Base-by-base conservation (phyloP, 2,797 vertebrate genomes). In the Sebastes oblongus region DNA sequence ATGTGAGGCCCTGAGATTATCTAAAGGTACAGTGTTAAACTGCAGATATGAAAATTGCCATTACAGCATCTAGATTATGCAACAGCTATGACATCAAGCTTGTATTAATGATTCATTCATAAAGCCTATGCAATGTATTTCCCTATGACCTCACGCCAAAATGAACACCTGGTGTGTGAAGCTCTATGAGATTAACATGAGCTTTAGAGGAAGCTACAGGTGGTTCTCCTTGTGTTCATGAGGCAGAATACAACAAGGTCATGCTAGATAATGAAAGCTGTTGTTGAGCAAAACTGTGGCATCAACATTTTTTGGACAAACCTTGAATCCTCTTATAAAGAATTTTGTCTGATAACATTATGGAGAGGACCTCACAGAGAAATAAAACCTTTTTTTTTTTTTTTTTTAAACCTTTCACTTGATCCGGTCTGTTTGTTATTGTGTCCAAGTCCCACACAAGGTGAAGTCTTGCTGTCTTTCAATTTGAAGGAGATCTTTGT, bases 31-130 rank as follows among this genome's bases (percentile, higher is more conserved):
- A 39, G 36, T 39, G 36, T 39, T 39, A 39, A 39, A 39, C 36
- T 39, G 36, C 36, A 39, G 36, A 39, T 39, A 39, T 39, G 36
- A 39, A 39, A 39, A 39, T 39, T 39, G 12, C 36, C 36, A 39
- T 39, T 39, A 39, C 36, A 39, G 36, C 36, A 70, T 72, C 27
- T n/a, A 61, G 14, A 76, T 87, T 84, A 74, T 60, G 54, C 39
- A 72, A 78, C 64, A 71, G 56, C 55, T 64, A 8, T 75, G 60
- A 72, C 78, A 72, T 73, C 39, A 59, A 79, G 62, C 75, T 36
- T 60, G 24, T 76, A 72, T 66, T 56, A 50, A 72, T 85, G 80
- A 86, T 80, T 89, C 60, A 60, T 73, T 69, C 27, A 13, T 61
- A 59, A 69, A 66, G 54, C 61, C 88, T 70, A 69, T 36, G 54